Percentiles rank a stretch among this genome's conserved stretches.
These are phyloP conservation scores for Lynx canadensis DNA, from an alignment of 2,113 vertebrate genomes.

Conservation along the genomic window DNA sequence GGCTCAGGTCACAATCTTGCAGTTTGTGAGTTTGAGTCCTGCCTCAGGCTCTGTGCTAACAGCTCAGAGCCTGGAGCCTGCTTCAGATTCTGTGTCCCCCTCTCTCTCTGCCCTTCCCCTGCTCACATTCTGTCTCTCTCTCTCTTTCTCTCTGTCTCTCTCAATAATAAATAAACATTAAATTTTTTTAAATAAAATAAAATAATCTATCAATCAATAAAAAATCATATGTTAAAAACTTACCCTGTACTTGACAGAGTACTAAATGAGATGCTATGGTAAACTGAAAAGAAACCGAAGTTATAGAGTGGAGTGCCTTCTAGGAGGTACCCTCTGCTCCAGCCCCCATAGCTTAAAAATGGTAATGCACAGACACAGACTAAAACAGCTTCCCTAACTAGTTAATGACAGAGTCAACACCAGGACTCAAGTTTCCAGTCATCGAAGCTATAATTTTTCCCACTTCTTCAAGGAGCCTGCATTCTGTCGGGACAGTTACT, in stretches of 20 bases:
- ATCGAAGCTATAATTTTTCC: not conserved
- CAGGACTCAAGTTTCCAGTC: not conserved
- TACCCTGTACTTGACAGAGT: not conserved
- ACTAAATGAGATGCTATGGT: not conserved
- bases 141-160: too few relatives aligned
- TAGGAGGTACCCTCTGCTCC: not conserved
- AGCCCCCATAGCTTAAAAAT: not conserved
- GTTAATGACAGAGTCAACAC: not conserved
- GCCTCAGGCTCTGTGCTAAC: too few relatives aligned
- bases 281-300: not conserved
- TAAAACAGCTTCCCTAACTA: not conserved
- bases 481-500: not conserved
- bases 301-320: too few relatives aligned
- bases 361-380: not conserved
- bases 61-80: too few relatives aligned
- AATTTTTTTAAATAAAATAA: too few relatives aligned
- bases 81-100: too few relatives aligned
- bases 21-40: too few relatives aligned
- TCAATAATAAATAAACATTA: too few relatives aligned
- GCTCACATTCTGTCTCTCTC: too few relatives aligned
- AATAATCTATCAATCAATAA: not conserved
- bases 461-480: not conserved
- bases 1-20: too few relatives aligned
- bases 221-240: not conserved
- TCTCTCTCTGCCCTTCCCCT: too few relatives aligned